These are phyloP conservation scores for Probosciger aterrimus DNA, from an alignment of 2,113 vertebrate species.

Conservation along the genomic window DNA sequence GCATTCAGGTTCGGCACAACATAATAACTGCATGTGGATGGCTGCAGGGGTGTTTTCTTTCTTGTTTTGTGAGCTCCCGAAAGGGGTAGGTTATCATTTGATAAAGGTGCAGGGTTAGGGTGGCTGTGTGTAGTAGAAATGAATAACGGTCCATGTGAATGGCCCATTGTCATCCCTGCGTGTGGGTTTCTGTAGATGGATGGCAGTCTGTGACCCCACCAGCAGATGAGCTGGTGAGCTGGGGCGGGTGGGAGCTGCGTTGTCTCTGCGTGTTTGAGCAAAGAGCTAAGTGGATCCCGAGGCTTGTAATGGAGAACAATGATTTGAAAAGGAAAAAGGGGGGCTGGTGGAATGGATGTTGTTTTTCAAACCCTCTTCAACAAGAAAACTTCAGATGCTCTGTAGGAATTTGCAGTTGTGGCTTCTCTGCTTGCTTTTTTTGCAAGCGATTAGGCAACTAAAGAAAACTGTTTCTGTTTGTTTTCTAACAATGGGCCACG, in stretches of 20 bases:
- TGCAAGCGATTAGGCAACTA: not conserved
- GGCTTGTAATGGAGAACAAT: not conserved
- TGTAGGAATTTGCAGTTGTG: not conserved
- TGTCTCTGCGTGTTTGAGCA: not conserved
- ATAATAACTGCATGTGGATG: not conserved
- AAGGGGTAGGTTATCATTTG: not conserved
- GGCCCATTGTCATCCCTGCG: not conserved
- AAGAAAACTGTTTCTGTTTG: not conserved
- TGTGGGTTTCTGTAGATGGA: not conserved
- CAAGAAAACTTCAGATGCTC: not conserved
- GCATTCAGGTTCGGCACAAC: not conserved
- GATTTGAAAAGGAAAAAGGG: not conserved
- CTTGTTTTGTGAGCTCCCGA: not conserved
- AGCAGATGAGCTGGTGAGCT: not conserved
- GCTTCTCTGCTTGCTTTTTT: not conserved
- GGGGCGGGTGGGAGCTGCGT: not conserved
- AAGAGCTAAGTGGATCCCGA: not conserved
- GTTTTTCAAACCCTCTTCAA: not conserved
- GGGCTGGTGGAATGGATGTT: not conserved
- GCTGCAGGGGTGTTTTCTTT: not conserved
- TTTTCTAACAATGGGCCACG: not conserved
- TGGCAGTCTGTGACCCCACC: not conserved
- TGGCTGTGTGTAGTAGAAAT: not conserved
- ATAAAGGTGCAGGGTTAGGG: not conserved
- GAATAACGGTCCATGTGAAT: not conserved